Percentiles rank a stretch among this genome's conserved stretches.
These are phyloP conservation scores for Dryomyza anilis DNA, from an alignment of 2,888 invertebrate genomes.

Conservation along the genomic window DNA sequence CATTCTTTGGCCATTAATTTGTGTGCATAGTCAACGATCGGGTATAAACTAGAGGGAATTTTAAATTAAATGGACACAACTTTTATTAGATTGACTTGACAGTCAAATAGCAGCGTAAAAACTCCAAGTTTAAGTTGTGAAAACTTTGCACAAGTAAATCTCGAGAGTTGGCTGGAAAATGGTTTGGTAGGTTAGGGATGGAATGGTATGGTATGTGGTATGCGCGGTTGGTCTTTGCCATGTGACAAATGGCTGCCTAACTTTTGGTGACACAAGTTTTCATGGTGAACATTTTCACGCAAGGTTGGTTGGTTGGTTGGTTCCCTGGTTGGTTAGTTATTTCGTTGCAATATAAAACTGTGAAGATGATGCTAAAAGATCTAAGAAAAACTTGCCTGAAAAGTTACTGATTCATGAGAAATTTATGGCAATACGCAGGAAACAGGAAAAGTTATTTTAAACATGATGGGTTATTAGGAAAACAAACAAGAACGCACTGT, in stretches of 20 bases:
- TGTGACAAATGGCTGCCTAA: slow-evolving; percentile 44
- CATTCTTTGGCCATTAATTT: slow-evolving; percentile 50
- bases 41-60: slow-evolving; percentile 36
- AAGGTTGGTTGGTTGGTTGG: slow-evolving; percentile 33
- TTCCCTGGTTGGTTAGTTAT: not conserved
- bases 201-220: not conserved
- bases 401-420: not conserved
- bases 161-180: not conserved
- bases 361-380: no score
- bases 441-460: no score
- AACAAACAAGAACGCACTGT: no score
- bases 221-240: slow-evolving; percentile 11
- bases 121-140: not conserved
- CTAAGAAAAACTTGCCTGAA: not conserved
- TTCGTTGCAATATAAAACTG: not conserved
- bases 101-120: slow-evolving; percentile 19
- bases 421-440: not conserved
- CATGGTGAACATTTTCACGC: slow-evolving; percentile 44
- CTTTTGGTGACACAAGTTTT: slow-evolving; percentile 28
- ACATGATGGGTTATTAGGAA: no score
- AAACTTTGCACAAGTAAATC: slow-evolving; percentile 4
- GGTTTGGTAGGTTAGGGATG: not conserved
- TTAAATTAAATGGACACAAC: slow-evolving; percentile 54
- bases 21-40: slow-evolving; percentile 14
- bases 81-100: slow-evolving; percentile 50